Conservation (phyloP, 2,888 invertebrate genomes). For the Euproctis similis region DNA sequence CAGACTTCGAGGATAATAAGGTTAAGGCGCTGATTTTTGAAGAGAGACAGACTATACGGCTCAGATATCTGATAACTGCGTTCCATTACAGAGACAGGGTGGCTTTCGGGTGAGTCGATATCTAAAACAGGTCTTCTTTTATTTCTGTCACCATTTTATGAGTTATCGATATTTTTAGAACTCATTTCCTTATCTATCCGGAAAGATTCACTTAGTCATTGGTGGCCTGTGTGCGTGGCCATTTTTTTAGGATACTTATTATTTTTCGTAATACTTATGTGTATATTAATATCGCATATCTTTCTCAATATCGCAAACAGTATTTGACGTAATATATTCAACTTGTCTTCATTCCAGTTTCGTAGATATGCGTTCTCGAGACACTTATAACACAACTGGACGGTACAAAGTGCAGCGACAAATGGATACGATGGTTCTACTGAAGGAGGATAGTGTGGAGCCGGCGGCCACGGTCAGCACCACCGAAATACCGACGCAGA, state of each 20-base stretch:
- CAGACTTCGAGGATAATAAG: slow-evolving; percentile 93
- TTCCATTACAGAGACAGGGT: slow-evolving; percentile 90
- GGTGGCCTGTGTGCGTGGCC: too few relatives aligned
- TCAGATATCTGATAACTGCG: slow-evolving; percentile 91
- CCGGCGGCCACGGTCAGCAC: slow-evolving; percentile 92
- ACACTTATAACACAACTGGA: slow-evolving; percentile 77
- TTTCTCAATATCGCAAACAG: too few relatives aligned
- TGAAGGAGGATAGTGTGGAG: slow-evolving; percentile 88
- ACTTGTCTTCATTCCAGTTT: slow-evolving; percentile 74
- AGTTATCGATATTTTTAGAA: too few relatives aligned
- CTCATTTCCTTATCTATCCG: too few relatives aligned
- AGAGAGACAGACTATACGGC: slow-evolving; percentile 82
- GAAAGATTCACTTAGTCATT: too few relatives aligned
- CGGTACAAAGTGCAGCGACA: slow-evolving; percentile 82
- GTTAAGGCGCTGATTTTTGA: slow-evolving; percentile 93
- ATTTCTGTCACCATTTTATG: too few relatives aligned
- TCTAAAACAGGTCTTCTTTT: too few relatives aligned
- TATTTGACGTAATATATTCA: too few relatives aligned
- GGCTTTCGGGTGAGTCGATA: slow-evolving; percentile 88
- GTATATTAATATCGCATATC: too few relatives aligned
- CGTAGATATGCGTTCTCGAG: slow-evolving; percentile 77
- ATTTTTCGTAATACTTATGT: too few relatives aligned
- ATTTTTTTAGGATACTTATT: too few relatives aligned
- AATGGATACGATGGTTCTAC: slow-evolving; percentile 81
- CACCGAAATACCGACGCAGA: slow-evolving; percentile 91